These are phyloP conservation scores for Anser cygnoides DNA, from an alignment of 2,113 vertebrate genomes.

Conservation along the genomic window DNA sequence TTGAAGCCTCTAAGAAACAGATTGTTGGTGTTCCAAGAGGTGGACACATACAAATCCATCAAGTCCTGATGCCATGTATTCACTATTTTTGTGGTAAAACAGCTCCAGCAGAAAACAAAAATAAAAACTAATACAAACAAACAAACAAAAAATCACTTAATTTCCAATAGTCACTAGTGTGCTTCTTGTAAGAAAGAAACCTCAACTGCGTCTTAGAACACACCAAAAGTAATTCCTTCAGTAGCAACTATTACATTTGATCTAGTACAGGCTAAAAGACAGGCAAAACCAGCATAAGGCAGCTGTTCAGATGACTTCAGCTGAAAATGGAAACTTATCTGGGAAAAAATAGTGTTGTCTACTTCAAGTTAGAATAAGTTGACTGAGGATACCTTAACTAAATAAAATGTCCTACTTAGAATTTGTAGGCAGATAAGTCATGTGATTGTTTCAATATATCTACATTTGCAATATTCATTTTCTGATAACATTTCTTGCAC, in stretches of 20 bases:
- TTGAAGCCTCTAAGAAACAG: background rate
- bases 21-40: background rate
- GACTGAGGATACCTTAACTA: background rate
- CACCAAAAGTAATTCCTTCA: background rate
- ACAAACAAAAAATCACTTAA: background rate
- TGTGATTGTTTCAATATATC: background rate
- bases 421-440: background rate
- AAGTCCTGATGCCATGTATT: background rate
- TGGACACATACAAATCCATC: background rate
- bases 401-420: background rate
- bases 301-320: background rate
- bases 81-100: background rate
- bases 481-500: background rate
- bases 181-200: background rate
- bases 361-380: background rate
- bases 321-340: background rate
- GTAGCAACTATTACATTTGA: background rate
- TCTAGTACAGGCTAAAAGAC: background rate
- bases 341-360: background rate
- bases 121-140: no score
- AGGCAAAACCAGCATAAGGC: background rate
- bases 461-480: background rate
- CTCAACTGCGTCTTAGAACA: accelerated
- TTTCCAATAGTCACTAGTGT: background rate
- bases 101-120: background rate